A percentile compares a stretch with the other conserved stretches of the same genome.
These are phyloP conservation scores for Diplodus puntazzo DNA, from an alignment of 2,797 vertebrate species.

Conservation along the genomic window DNA sequence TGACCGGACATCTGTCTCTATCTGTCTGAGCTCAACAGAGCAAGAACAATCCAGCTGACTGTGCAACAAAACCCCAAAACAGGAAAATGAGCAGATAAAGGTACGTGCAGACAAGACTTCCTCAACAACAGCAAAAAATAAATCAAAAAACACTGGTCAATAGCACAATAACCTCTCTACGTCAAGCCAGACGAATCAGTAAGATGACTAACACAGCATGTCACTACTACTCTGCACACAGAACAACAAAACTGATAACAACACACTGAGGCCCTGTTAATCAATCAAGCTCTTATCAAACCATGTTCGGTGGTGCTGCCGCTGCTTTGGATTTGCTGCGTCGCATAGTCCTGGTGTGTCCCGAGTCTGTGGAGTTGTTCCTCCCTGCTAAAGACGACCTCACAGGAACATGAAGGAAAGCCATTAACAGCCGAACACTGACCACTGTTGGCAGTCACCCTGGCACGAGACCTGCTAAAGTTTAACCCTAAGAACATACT, in stretches of 20 bases:
- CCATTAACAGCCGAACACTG: slow-evolving; percentile 60
- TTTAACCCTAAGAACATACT: slow-evolving; percentile 39
- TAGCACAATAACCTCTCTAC: slow-evolving; percentile 16
- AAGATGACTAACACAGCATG: slow-evolving; percentile 39
- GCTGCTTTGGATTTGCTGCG: slow-evolving; percentile 36
- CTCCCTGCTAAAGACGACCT: slow-evolving; percentile 30
- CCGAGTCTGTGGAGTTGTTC: slow-evolving; percentile 1
- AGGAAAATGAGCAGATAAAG: slow-evolving; percentile 39
- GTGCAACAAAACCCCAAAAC: slow-evolving; percentile 30
- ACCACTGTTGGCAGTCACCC: not conserved
- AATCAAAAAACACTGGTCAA: not conserved
- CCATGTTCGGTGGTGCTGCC: slow-evolving; percentile 32
- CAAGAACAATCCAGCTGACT: slow-evolving; percentile 41
- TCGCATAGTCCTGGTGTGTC: slow-evolving; percentile 13
- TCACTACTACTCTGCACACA: slow-evolving; percentile 12
- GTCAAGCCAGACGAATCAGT: slow-evolving; percentile 20
- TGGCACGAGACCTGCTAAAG: slow-evolving; percentile 2
- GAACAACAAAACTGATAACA: slow-evolving; percentile 1
- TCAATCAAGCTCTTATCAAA: slow-evolving; percentile 56
- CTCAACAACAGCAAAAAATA: not conserved
- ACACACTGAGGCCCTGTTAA: slow-evolving; percentile 5
- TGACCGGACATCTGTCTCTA: slow-evolving; percentile 43
- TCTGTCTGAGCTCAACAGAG: slow-evolving; percentile 30
- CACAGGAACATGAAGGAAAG: slow-evolving; percentile 80
- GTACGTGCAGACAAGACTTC: slow-evolving; percentile 28